Conservation (phyloP, 2,113 vertebrate species). For the Ivindomyrus marchei region DNA sequence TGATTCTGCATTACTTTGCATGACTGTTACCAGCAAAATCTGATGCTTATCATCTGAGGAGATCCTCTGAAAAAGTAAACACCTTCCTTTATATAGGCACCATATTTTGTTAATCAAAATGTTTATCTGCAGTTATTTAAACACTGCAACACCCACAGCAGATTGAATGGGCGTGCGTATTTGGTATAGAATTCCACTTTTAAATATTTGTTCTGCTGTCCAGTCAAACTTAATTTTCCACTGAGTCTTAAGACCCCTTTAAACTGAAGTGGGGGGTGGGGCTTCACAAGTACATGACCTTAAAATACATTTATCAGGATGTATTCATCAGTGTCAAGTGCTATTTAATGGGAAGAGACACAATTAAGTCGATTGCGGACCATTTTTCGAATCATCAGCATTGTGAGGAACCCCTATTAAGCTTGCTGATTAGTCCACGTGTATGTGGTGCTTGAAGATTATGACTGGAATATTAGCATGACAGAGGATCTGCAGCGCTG, state of each 20-base stretch:
- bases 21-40: not conserved
- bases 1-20: not conserved
- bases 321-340: not conserved
- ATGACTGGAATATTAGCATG: constrained; percentile 25
- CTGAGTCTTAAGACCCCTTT: not conserved
- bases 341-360: not conserved
- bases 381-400: not conserved
- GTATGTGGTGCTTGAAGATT: constrained; percentile 46
- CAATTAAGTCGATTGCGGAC: not conserved
- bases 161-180: not conserved
- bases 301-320: not conserved
- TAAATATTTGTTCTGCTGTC: not conserved
- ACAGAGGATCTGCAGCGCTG: constrained; percentile 23
- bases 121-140: not conserved
- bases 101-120: not conserved
- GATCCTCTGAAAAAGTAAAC: not conserved
- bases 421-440: constrained; percentile 42
- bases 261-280: not conserved
- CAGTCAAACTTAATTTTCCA: not conserved
- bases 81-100: not conserved
- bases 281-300: not conserved
- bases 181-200: not conserved
- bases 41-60: not conserved
- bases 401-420: constrained; percentile 26
- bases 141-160: not conserved